Base-by-base conservation (phyloP, 2,797 vertebrate species). In the Tapirus indicus region DNA sequence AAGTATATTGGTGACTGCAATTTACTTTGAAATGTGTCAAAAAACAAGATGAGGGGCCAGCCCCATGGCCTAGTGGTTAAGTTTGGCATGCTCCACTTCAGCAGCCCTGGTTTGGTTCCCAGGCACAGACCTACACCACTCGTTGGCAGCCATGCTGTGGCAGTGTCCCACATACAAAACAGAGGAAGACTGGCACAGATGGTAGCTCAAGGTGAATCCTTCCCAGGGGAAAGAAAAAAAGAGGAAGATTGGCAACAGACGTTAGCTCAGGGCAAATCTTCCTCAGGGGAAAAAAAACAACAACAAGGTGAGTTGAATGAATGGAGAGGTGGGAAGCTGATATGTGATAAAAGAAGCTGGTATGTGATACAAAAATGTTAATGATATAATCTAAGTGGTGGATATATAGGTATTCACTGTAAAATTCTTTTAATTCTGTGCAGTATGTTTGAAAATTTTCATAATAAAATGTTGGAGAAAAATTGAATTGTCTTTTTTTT, bases 371-470 rank as follows among this genome's bases (percentile, higher is more conserved):
- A 35, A 88, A 79, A 94, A 41, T 32, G 27, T 75, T 82, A 86
- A 44, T 47, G 29, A 64, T 21, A 71, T 66, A 60, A 78, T 90
- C 49, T 78, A 78, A 32, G 17, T 69, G 32, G 25, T 79, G 6
- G 41, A 60, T 60, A 93, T 12, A 38, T 8, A 83, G 68, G 12
- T 68, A 71, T 29, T 89, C 52, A 88, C 38, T 38, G 7, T 68
- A 97, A 89, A 92, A 96, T 35, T 89, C 29, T 80, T 79, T 58
- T 14, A 82, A 69, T 93, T 91, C 54, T 87, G 69, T 66, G 27
- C 14, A 78, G 4, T 88, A 77, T 75, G 52, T 35, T 38, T 71
- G 17, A 35, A 92, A 82, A 94, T 97, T 88, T 95, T 92, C 68
- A 83, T 79, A 71, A 72, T 58, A 16, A 89, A 97, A 97, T 94